Evolutionary conservation across 2,888 invertebrate species (phyloP).

Genomic region (Thera britannica): DNA sequence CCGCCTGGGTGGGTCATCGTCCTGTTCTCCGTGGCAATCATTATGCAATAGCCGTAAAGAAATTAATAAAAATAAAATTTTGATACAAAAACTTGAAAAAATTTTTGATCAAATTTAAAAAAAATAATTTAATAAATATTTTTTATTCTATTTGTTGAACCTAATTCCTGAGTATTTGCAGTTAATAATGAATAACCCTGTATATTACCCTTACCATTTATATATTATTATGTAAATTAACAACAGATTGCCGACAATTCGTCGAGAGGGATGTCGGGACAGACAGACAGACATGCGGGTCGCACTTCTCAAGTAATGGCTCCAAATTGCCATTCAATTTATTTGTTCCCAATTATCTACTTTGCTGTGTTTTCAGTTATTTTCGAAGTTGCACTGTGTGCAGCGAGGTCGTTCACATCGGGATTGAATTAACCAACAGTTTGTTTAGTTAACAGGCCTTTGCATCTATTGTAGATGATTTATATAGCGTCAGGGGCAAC

Average conservation of each 20-base stretch:
- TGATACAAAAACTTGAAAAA: no score
- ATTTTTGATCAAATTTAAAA: no score
- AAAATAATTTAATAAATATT: no score
- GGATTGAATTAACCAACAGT: slow-evolving; percentile 9
- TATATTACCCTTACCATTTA: slow-evolving; percentile 24
- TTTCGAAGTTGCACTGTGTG: slow-evolving; percentile 34
- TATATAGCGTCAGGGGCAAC: no score
- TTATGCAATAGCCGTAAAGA: no score
- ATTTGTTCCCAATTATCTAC: slow-evolving; percentile 58
- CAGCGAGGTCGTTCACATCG: slow-evolving; percentile 14
- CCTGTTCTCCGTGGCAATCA: no score
- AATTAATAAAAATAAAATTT: no score
- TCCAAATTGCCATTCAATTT: slow-evolving; percentile 77
- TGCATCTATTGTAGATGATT: not conserved
- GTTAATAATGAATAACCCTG: no score
- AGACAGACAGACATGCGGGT: slow-evolving; percentile 71
- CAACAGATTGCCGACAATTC: slow-evolving; percentile 59
- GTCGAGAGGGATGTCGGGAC: slow-evolving; percentile 68
- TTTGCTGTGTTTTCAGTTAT: slow-evolving; percentile 31
- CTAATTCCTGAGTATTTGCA: no score
- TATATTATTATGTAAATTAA: slow-evolving; percentile 73
- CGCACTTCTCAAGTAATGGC: slow-evolving; percentile 65
- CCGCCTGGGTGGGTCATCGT: no score
- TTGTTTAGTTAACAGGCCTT: slow-evolving; percentile 10
- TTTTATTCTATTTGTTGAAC: no score